Conservation (phyloP, 1,140 invertebrate genomes). For the Pseudomyrmex flavicornis region DNA sequence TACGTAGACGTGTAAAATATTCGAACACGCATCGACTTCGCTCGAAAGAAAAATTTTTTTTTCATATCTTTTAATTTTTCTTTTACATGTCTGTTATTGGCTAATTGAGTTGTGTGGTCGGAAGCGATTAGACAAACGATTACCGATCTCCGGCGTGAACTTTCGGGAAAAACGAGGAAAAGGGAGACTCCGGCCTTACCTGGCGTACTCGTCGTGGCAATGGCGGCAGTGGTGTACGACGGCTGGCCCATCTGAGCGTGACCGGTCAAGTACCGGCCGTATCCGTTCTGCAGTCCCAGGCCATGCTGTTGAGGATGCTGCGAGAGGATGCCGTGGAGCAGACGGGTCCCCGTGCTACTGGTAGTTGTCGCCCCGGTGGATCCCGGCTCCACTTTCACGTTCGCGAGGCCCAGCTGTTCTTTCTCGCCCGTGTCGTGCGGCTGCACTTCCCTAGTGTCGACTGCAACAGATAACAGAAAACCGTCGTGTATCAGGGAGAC, state of each 20-base stretch:
- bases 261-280: conserved; percentile 81
- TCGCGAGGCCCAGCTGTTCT: conserved; percentile 80
- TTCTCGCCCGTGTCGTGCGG: conserved; percentile 81
- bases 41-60: too few relatives aligned
- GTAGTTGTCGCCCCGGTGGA: conserved; percentile 75
- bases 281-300: conserved; percentile 80
- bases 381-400: conserved; percentile 83
- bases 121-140: neutral
- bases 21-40: too few relatives aligned
- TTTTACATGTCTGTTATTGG: too few relatives aligned
- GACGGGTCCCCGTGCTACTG: conserved; percentile 79
- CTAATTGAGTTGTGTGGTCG: too few relatives aligned
- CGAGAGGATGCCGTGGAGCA: conserved; percentile 88
- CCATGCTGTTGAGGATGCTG: conserved; percentile 85
- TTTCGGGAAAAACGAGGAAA: too few relatives aligned
- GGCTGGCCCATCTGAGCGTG: conserved; percentile 82
- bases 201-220: conserved; percentile 83
- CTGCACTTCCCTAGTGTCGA: conserved; percentile 85
- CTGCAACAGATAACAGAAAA: conserved; percentile 73
- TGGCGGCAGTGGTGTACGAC: conserved; percentile 82
- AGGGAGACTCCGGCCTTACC: conserved; percentile 68
- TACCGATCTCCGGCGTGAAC: too few relatives aligned
- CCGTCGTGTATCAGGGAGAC: neutral
- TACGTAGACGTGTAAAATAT: too few relatives aligned
- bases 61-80: too few relatives aligned